Base-by-base conservation (phyloP, 2,888 invertebrate genomes). In the Thera britannica region DNA sequence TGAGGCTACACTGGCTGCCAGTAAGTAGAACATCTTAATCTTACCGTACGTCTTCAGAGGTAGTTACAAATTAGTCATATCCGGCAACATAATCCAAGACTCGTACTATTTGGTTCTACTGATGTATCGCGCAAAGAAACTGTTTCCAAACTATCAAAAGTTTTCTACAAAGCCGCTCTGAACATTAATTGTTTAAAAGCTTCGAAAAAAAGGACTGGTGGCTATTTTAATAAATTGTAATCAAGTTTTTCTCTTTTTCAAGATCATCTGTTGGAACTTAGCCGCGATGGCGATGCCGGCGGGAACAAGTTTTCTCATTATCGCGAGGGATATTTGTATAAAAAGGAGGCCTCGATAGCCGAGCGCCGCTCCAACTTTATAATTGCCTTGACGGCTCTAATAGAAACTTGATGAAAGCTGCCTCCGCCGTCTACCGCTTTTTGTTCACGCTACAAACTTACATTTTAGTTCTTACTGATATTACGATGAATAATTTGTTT, bases 391-490 rank as follows among this genome's bases (percentile, higher is more conserved):
- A 87, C 90, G 90, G 86, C 79, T 84, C 82, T 91, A 92, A 92
- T 90, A 85, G 86, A 90, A 91, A 91, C 88, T 91, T 90, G 89
- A 91, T 90, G 92, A 89, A 90, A 90, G 90, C 89, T 89, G 89
- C 90, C 91, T 79, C 74, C 72, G 77, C 65, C 79, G 79, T 81
- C 86, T 81, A 83, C 83, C 81, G 83, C 87, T 85, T 86, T 89
- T 89, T 88, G 88, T 88, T 84, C 80, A 80, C 73, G 83, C 79
- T 87, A 77, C 78, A 83, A 88, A 88, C 89, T 89, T 88, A 84
- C 81, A 85, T 87, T 87, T 86, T 87, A 89, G 85, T 85, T 86
- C 78, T 80, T 80, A 77, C 75, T 79, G 79, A 74, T 80, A 77
- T 82, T 79, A 75, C 62, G 70, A 70, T 63, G 71, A 72, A 72